Conservation (phyloP, 2,113 vertebrate species). For the Cryptoleucopteryx plumbea region DNA sequence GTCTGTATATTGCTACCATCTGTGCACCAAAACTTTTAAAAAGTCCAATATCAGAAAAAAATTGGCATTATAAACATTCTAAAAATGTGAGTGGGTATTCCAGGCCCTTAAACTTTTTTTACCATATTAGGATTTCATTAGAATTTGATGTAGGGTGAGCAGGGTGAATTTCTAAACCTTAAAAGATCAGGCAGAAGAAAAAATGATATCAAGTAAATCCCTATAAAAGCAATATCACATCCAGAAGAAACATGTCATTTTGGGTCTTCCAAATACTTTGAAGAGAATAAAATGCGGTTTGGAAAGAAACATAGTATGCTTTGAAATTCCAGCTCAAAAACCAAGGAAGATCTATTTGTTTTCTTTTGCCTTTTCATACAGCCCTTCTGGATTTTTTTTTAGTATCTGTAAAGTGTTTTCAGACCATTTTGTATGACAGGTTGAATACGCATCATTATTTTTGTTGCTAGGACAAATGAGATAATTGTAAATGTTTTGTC, state of each 20-base stretch:
- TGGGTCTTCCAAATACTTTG: conserved; percentile 39
- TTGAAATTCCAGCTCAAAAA: conserved; percentile 57
- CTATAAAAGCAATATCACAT: conserved; percentile 39
- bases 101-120: not conserved
- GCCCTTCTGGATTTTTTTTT: not conserved
- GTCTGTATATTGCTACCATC: not conserved
- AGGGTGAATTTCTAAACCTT: conserved; percentile 31
- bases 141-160: not conserved
- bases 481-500: not conserved
- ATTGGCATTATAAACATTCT: not conserved
- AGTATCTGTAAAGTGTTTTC: conserved; percentile 29
- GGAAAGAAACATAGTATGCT: conserved; percentile 47
- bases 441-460: not conserved
- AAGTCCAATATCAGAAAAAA: not conserved
- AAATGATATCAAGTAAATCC: conserved; percentile 24
- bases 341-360: conserved; percentile 38
- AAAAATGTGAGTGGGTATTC: not conserved
- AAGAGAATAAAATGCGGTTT: conserved; percentile 58
- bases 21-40: not conserved
- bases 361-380: conserved; percentile 35
- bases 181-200: conserved; percentile 33
- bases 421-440: conserved; percentile 8
- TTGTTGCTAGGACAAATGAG: conserved; percentile 35
- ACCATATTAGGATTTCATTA: conserved; percentile 35
- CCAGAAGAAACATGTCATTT: conserved; percentile 61